A percentile compares a stretch with the other conserved stretches of the same genome.
These are phyloP conservation scores for Sicus ferrugineus DNA, from an alignment of 2,888 invertebrate species.

Conservation along the genomic window DNA sequence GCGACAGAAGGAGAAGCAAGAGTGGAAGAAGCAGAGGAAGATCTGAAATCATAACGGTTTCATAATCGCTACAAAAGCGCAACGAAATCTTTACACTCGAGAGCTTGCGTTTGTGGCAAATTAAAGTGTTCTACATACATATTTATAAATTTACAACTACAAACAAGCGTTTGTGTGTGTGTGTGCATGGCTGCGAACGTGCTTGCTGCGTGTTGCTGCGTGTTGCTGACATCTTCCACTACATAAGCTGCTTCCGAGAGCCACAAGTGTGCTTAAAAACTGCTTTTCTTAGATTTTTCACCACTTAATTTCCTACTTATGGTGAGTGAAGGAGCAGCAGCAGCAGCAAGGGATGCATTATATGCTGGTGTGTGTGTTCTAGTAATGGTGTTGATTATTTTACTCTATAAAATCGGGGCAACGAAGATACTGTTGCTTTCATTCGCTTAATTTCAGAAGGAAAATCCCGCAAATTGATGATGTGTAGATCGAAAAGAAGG, in stretches of 20 bases:
- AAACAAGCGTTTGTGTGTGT: background rate
- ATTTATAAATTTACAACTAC: background rate
- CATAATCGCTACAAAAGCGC: background rate
- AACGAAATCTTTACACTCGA: background rate
- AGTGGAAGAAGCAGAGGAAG: background rate
- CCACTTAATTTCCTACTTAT: conserved; percentile 3
- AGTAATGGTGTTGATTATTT: background rate
- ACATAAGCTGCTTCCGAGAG: conserved; percentile 23
- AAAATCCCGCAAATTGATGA: no score
- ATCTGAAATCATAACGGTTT: background rate
- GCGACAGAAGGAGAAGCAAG: background rate
- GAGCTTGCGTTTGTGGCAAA: conserved; percentile 11
- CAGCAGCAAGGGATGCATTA: background rate
- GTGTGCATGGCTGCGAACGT: background rate
- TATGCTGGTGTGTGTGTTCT: background rate
- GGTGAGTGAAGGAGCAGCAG: background rate
- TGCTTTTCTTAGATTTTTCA: conserved; percentile 14
- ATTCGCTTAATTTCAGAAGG: no score
- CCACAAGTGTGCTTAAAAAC: conserved; percentile 26
- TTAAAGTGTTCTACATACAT: background rate
- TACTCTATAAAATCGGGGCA: background rate
- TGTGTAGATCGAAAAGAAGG: no score
- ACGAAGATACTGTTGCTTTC: no score
- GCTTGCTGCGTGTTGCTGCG: background rate
- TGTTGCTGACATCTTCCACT: background rate